phyloP scores from a whole-genome alignment of 2,888 invertebrate genomes.

The Pelosia muscerda region DNA sequence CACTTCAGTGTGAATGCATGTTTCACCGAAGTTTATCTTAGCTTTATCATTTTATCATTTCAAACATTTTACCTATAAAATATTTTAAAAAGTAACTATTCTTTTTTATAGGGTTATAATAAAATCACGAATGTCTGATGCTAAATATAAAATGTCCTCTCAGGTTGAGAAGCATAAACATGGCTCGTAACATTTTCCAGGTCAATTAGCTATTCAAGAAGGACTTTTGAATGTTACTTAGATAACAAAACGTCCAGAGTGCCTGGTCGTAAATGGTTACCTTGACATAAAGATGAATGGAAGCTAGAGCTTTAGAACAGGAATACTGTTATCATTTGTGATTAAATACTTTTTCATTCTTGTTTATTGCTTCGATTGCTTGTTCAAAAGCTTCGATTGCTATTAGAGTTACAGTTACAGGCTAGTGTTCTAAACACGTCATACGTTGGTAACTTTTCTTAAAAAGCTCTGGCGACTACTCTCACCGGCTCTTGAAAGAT shows the following conservation, averaged over 20 bases:
- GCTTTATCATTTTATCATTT: too few relatives aligned
- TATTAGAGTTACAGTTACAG: neutral
- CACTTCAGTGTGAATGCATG: too few relatives aligned
- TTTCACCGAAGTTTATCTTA: too few relatives aligned
- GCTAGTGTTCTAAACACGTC: too few relatives aligned
- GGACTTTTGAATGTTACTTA: neutral
- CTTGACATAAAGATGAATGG: too few relatives aligned
- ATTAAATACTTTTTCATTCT: neutral
- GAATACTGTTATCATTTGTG: neutral
- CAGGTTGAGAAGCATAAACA: neutral
- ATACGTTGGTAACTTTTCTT: too few relatives aligned
- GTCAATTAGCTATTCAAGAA: neutral
- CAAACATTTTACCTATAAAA: too few relatives aligned
- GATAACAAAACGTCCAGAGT: neutral
- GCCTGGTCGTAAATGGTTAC: neutral
- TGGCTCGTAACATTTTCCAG: conserved; percentile 2
- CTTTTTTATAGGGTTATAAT: neutral
- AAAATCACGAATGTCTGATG: neutral
- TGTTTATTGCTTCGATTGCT: neutral
- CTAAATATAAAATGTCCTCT: neutral
- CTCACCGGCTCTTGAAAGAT: too few relatives aligned
- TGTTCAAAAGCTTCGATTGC: too few relatives aligned
- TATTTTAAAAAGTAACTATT: neutral
- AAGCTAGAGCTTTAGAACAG: neutral
- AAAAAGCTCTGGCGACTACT: too few relatives aligned